Conservation (phyloP, 2,797 vertebrate genomes). For the Enteromius radiatus region DNA sequence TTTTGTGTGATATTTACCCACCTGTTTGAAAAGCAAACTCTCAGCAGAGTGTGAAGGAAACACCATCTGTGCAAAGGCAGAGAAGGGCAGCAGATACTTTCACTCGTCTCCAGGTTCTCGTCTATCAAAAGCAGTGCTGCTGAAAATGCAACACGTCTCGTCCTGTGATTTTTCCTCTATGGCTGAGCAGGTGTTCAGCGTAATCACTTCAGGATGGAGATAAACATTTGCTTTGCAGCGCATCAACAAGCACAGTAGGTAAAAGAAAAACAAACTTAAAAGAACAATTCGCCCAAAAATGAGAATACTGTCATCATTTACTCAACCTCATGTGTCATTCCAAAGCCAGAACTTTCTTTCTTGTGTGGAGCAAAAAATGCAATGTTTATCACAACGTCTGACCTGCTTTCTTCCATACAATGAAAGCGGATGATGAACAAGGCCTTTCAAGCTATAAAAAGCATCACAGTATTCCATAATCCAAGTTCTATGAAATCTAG, state of each 20-base stretch:
- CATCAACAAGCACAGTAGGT: conserved; percentile 31
- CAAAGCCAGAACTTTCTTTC: neutral
- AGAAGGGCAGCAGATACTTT: conserved; percentile 25
- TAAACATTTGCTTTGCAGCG: conserved; percentile 37
- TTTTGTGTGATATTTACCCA: conserved; percentile 44
- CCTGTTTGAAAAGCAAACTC: conserved; percentile 46
- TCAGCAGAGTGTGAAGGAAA: conserved; percentile 48
- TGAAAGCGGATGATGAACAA: neutral
- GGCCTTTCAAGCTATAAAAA: neutral
- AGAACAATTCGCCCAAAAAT: conserved; percentile 9
- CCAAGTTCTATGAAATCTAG: neutral
- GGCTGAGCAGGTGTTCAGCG: conserved; percentile 29
- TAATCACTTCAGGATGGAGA: conserved; percentile 40
- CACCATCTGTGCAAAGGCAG: conserved; percentile 56
- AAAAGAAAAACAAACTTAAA: conserved; percentile 22
- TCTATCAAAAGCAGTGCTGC: conserved; percentile 14
- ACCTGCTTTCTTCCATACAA: neutral
- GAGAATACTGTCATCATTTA: neutral
- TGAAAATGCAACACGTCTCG: conserved; percentile 15
- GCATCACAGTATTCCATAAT: neutral
- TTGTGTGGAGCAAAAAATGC: neutral
- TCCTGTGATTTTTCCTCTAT: conserved; percentile 31
- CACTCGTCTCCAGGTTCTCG: conserved; percentile 25
- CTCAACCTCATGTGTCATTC: neutral
- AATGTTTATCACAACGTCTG: neutral